Evolutionary conservation across 2,797 vertebrate genomes (phyloP), one percentile per base, ranked within the genome.

Genomic region (Distichodus sexfasciatus): DNA sequence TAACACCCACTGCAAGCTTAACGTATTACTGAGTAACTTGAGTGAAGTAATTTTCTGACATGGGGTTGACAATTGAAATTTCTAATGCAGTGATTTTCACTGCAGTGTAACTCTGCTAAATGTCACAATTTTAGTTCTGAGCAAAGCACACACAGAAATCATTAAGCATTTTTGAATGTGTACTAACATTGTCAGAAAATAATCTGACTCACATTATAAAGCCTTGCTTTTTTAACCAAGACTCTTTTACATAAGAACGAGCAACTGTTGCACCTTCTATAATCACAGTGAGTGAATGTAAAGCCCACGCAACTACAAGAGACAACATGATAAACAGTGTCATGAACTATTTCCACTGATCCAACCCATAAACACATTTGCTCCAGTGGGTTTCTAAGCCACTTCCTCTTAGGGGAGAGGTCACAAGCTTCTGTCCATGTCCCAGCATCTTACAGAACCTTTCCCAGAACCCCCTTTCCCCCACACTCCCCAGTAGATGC

Each of bases 401-500:
- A 83, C 85, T 87, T 89, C 88, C 87, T 79, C 83, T 85, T 71
- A 43, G 69, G 38, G 78, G 85, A 78, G 33, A 78, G 83, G 83
- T 88, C 87, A 84, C 40, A 63, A 48, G 76, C 61, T 68, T 75
- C 66, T 69, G 77, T 82, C 51, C 77, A 69, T 75, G 69, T 74
- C 77, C 70, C 69, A 33, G 77, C 17, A 24, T 62, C 61, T 33
- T 40, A 41, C 19, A 48, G 55, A 47, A 80, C 55, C 74, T 81
- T 86, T 89, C 87, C 88, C 88, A 89, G 77, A 83, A 76, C 74
- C 76, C 78, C 81, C 81, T 72, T 4, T 23, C 84, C 77, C 80
- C 46, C 75, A 60, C 67, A 8, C 33, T 84, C 77, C 80, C 46
- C 75, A 60, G 69, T 35, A 38, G 46, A 48, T 67, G 80, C 84